A percentile compares a stretch with the other conserved stretches of the same genome.
Evolutionary conservation across 2,797 vertebrate species (phyloP).

Genomic region (Sebastes oblongus): DNA sequence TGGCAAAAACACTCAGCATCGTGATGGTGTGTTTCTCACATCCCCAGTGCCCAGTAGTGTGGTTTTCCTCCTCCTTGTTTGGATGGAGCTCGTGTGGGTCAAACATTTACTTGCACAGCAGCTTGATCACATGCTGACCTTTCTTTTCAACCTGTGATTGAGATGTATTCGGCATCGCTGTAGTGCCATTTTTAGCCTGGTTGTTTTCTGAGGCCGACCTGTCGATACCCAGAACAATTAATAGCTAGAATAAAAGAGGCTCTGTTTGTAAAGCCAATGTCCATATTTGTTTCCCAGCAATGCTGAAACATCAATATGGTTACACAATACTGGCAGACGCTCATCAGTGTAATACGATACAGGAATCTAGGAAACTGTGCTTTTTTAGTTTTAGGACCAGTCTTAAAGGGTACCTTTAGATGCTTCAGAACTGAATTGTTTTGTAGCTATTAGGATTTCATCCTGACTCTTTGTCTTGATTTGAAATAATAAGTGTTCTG

Average conservation of each 20-base stretch:
- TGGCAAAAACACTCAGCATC: neutral
- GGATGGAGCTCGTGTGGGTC: neutral
- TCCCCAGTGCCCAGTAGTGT: too few species aligned
- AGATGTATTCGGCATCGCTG: neutral
- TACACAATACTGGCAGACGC: constrained; percentile 23
- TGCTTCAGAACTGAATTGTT: neutral
- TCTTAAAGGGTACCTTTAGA: neutral
- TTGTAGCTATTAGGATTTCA: neutral
- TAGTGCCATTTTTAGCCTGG: neutral
- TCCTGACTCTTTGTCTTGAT: neutral
- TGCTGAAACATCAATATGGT: constrained; percentile 1
- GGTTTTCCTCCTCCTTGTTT: neutral
- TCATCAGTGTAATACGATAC: constrained; percentile 32
- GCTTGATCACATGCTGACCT: neutral
- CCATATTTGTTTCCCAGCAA: constrained; percentile 1
- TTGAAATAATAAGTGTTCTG: neutral
- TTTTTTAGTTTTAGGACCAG: neutral
- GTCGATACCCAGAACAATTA: neutral
- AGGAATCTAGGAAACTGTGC: constrained; percentile 8
- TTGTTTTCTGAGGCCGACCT: neutral
- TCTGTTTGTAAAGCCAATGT: neutral
- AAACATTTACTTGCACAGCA: neutral
- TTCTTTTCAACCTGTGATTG: neutral
- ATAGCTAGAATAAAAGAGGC: neutral
- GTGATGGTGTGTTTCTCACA: too few species aligned